Base-by-base conservation (phyloP, 1,140 invertebrate genomes). In the Holcopasites calliopsidis region DNA sequence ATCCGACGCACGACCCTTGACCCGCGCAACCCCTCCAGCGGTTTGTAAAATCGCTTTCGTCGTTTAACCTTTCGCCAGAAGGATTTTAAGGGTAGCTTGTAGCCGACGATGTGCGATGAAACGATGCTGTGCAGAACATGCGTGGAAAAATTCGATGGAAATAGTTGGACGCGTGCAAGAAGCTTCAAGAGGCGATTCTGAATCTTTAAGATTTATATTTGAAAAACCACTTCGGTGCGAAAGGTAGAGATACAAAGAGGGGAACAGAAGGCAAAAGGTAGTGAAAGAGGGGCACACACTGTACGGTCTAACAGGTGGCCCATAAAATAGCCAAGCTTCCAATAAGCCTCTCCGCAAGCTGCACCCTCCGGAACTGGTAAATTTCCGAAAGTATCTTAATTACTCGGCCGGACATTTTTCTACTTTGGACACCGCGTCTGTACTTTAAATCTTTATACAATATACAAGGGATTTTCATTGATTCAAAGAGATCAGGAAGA, bases 241-340 rank as follows among this genome's bases (percentile, higher is more conserved):
- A n/a, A n/a, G n/a, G n/a, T n/a, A n/a, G n/a, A 31, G 69, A 21
- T 11, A 10, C 10, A 50, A 10, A 62, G 57, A 26, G 31, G 26
- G 33, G 21, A 61, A 35, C 16, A 69, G 49, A 52, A 65, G 58
- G 76, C 10, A 38, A 49, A 50, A 52, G 54, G 57, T 31, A 47
- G 40, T 47, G 61, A 64, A 84, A 71, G 68, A 62, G 77, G 40
- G 26, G 38, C n/a, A n/a, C n/a, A n/a, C n/a, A 33, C 13, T 50
- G 23, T 13, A 33, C 57, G 66, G 76, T 52, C 72, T 82, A 85
- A 85, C 83, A 85, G 83, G 83, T 85, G 83, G 83, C 64, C 65
- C 72, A 82, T 85, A 85, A 84, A 85, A 82, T 77, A 82, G 64
- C 60, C 38, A 71, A 79, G 78, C 66, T 71, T 38, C 52, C 80